Conservation (phyloP, 92 coral and sea anemone species). For the Galaxea fascicularis region DNA sequence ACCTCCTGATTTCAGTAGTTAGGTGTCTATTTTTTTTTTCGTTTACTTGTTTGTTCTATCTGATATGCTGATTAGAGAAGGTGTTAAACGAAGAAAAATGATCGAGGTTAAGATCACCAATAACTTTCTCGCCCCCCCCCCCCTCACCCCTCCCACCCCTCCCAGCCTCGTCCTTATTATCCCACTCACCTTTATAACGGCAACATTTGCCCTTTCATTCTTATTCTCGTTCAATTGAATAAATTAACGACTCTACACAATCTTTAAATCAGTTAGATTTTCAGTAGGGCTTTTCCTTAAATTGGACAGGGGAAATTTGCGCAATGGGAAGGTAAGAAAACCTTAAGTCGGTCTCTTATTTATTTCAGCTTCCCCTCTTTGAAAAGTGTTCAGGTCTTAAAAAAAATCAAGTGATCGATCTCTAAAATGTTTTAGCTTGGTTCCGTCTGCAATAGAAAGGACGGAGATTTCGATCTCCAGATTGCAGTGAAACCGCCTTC, state of each 20-base stretch:
- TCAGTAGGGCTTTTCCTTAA: neutral
- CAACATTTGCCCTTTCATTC: neutral
- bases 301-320: neutral
- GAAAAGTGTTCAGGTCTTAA: neutral
- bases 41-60: neutral
- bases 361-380: neutral
- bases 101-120: neutral
- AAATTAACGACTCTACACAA: neutral
- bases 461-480: neutral
- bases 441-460: neutral
- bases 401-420: neutral
- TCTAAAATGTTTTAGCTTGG: neutral
- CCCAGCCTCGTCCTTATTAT: no score
- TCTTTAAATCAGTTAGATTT: neutral
- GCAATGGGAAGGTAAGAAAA: neutral
- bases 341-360: neutral
- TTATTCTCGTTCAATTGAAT: neutral
- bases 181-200: neutral
- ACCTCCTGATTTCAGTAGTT: neutral
- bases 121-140: neutral
- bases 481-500: neutral
- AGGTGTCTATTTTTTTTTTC: no score
- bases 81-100: neutral
- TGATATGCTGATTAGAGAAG: neutral
- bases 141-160: no score